phyloP scores from a whole-genome alignment of 2,113 vertebrate genomes.

The Sarotherodon lohbergeri region DNA sequence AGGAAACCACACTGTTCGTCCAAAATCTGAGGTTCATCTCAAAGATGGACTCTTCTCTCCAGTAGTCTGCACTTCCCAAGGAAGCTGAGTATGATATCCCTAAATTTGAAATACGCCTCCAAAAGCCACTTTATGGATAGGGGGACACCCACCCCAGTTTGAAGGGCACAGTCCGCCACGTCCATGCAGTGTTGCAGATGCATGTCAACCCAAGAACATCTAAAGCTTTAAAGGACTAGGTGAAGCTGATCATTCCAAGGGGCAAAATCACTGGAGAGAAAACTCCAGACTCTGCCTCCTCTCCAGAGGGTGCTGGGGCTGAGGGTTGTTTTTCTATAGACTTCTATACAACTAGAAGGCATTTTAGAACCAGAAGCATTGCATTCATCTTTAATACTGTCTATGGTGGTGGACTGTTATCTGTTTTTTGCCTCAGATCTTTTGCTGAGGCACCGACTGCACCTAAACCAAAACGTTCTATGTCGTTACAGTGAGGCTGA shows the following conservation, averaged over 20 bases:
- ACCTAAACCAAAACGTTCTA: neutral
- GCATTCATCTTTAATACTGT: neutral
- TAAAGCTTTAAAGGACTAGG: rapidly evolving
- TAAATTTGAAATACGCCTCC: neutral
- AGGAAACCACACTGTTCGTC: neutral
- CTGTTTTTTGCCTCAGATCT: neutral
- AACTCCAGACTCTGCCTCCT: neutral
- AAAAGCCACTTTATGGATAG: neutral
- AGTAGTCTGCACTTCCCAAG: neutral
- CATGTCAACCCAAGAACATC: neutral
- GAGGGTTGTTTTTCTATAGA: neutral
- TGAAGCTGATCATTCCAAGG: neutral
- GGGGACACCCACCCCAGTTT: neutral
- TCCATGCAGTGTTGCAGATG: neutral
- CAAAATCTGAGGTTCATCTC: neutral
- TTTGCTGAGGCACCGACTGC: neutral
- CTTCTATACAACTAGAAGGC: rapidly evolving
- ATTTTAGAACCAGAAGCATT: neutral
- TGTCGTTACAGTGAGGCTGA: neutral
- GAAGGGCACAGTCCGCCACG: neutral
- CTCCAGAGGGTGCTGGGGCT: neutral
- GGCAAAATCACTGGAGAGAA: neutral
- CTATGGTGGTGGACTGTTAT: rapidly evolving
- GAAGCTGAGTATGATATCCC: rapidly evolving
- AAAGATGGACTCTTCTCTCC: neutral